phyloP scores from a whole-genome alignment of 2,113 vertebrate species.

The Podarcis cretensis region DNA sequence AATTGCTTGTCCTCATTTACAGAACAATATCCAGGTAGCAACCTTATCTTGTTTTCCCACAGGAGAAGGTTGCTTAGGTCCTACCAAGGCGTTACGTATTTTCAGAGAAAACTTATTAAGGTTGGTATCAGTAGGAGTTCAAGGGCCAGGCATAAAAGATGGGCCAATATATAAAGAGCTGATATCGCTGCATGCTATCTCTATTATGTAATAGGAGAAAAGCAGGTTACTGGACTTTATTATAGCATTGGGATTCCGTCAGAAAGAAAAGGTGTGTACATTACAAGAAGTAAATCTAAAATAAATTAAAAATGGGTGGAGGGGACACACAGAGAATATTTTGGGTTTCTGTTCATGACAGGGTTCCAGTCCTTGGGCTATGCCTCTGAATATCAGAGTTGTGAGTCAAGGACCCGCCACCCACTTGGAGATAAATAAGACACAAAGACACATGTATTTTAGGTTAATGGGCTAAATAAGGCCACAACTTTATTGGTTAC shows the following conservation, averaged over 20 bases:
- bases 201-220: neutral
- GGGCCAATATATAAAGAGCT: conserved; percentile 3
- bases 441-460: no score
- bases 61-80: neutral
- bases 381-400: neutral
- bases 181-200: conserved; percentile 6
- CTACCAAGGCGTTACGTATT: neutral
- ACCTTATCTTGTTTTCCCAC: neutral
- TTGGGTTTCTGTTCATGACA: neutral
- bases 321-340: neutral
- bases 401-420: no score
- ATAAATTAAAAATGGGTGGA: neutral
- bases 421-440: no score
- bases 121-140: conserved; percentile 24
- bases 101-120: neutral
- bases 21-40: neutral
- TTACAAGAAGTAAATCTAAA: neutral
- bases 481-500: no score
- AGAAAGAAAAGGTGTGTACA: neutral
- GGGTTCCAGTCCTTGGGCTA: neutral
- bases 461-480: no score
- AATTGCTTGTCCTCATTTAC: neutral
- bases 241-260: neutral
- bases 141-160: conserved; percentile 4
- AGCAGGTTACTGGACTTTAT: neutral